Evolutionary conservation across 92 coral and sea anemone genomes (phyloP), one percentile per base, ranked within the genome.

Genomic region (Diadumene lineata): DNA sequence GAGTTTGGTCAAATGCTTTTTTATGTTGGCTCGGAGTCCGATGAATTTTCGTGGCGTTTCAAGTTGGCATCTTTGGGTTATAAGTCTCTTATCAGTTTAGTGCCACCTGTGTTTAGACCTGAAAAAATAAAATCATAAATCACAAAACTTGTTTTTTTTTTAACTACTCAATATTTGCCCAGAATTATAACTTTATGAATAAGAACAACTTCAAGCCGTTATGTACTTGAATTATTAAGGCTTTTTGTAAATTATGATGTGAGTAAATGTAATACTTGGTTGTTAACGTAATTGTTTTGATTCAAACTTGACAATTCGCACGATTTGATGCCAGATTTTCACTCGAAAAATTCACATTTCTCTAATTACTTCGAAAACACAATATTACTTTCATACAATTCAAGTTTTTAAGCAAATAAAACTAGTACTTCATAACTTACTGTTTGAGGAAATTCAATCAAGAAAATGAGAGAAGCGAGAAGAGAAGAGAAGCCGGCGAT

Each of bases 261-360:
- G 17, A 8, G 10, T 44, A 44, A 44, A 8, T 44, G 10, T 44
- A n/a, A n/a, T 44, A 8, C 17, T 44, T 44, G 51, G 9, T 26
- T 21, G 22, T 55, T 55, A 55, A 55, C 60, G 7, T 25, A 58
- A 58, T 58, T 58, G 64, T 58, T 58, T 58, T 58, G 64, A 58
- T 26, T 58, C 6, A 16, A 23, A 23, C 26, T 21, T 0, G 64
- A 25, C 31, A 58, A 7, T 8, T 31, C 64, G 64, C 64, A 22
- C 26, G 64, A 58, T 1, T 11, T 1, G 64, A 58, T n/a, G n/a
- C 48, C 48, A 38, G 48, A 38, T 38, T 38, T 38, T 4, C 48
- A 38, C 13, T 13, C 48, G 13, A 38, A 6, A 38, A 38, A 38
- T 38, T 38, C n/a, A 38, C 48, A 38, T 38, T 38, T 4, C 7